Evolutionary conservation across 2,888 invertebrate genomes (phyloP), one percentile per base, ranked within the genome.

Genomic region (Phyto melanocephala): DNA sequence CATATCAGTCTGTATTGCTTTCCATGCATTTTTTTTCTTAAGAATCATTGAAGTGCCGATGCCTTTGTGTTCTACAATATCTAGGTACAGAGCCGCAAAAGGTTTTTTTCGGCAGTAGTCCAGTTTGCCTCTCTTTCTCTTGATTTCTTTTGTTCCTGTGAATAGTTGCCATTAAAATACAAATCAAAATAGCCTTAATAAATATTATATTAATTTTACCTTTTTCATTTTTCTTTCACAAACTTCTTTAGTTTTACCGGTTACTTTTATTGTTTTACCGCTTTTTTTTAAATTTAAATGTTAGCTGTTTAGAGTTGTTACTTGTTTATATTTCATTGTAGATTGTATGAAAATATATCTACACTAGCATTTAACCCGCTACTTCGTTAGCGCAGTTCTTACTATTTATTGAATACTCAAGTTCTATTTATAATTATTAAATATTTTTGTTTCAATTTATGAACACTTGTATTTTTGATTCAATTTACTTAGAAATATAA

Each of bases 21-120:
- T 62, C 74, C 63, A 63, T 13, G 74, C 35, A 47, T 52, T 52
- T 28, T 52, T 24, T 52, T 52, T 50, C 7, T 56, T 35, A 35
- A 5, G 15, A 17, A 33, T 35, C 20, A 37, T 37, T 11, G 22
- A 58, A 4, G 58, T 37, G 37, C 37, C 37, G 37, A 37, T 58
- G 11, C 35, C 56, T 28, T 56, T 56, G 56, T 56, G 10, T 35
- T 58, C 58, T 20, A 58, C 20, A 58, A 58, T 37, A 15, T n/a
- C n/a, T 8, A 56, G 15, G 15, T 56, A 13, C 15, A 33, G 15
- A 56, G 33, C 8, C 56, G 28, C 35, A 56, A 35, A 56, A 56
- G 33, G 33, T 56, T 33, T 33, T 56, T 56, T 35, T 56, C 47
- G 20, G 17, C 20, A 20, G 20, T 47, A 8, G 17, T 47, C 20